Evolutionary conservation across 2,113 vertebrate genomes (phyloP), one percentile per base, ranked within the genome.

Genomic region (Polypterus senegalus): DNA sequence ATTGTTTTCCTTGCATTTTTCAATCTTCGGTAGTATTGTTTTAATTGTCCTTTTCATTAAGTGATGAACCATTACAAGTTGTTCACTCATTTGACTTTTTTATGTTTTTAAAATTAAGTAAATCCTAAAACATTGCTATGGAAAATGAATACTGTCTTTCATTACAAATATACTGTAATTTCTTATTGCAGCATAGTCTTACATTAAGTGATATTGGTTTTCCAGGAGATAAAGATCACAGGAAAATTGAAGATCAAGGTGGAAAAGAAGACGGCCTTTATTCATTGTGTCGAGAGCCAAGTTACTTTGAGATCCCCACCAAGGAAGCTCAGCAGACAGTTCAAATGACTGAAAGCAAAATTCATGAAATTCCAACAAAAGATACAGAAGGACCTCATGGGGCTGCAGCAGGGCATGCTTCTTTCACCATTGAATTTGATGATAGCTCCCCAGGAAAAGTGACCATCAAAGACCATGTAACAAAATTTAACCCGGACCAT

Each of bases 341-440:
- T 61, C 83, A 87, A 76, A 79, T 84, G 78, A 77, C 86, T 57
- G 90, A 83, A 73, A 91, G 84, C 51, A 74, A 87, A 68, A 90
- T 97, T 77, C 89, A 94, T 74, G 95, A 97, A 81, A 86, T 97
- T 69, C 91, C 95, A 69, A 95, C 93, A 72, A 94, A 95, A 81
- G 94, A 98, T 77, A 93, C 86, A 2, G 86, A 91, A 70, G 84
- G 78, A 57, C 65, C 75, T 7, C 73, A 81, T 45, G 58, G 73
- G 63, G n/a, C 83, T 76, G 79, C 80, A 65, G 87, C 93, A 77
- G 92, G 94, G 47, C 93, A 98, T 58, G 93, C 96, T 76, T 98
- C 95, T 61, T 99, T 99, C 85, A 97, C 95, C 63, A 98, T 99
- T 74, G 95, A 98, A 81, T 99, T 99, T 75, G 96, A 99, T 83